Evolutionary conservation across 2,888 invertebrate genomes (phyloP), one percentile per base, ranked within the genome.

Genomic region (Saturnia japonica): DNA sequence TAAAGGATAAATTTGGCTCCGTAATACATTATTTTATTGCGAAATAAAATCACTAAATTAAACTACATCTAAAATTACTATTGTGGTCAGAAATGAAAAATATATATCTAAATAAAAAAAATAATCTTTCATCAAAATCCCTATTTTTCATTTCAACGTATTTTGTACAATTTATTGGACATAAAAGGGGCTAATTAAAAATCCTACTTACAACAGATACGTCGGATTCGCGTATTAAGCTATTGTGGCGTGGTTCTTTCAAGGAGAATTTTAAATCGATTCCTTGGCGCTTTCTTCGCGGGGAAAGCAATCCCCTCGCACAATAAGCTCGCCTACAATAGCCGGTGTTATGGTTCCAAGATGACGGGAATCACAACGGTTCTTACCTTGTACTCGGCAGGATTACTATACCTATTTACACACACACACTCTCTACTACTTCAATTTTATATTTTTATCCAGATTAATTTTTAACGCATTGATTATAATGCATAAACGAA

Each of bases 181-280:
- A 71, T 68, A 72, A 71, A 67, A 28, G 62, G 40, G 72, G 69
- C 66, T 77, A 78, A 85, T 85, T 88, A 87, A 82, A 78, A 81
- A 80, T 72, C 81, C 78, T 79, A 81, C 84, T 85, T 88, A 84
- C 84, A 78, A 78, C 77, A 82, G 78, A 82, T 85, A 83, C 84
- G 82, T 85, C 80, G 82, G 83, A 85, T 87, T 83, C 83, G 79
- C 84, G 88, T 89, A 91, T 91, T 88, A 89, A 85, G 79, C 89
- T 80, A 87, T 93, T 92, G 93, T 90, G 84, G 88, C 81, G 83
- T 80, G 85, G 80, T 85, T 88, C 88, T 88, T 91, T 88, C 85
- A 86, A 86, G 87, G 85, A 87, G 85, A 90, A 88, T 91, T 91
- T 92, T 88, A 93, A 93, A 93, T 93, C 93, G 90, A 92, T 92